Percentiles rank a stretch among this genome's conserved stretches.
These are phyloP conservation scores for Saccopteryx leptura DNA, from an alignment of 2,113 vertebrate genomes.

Conservation along the genomic window DNA sequence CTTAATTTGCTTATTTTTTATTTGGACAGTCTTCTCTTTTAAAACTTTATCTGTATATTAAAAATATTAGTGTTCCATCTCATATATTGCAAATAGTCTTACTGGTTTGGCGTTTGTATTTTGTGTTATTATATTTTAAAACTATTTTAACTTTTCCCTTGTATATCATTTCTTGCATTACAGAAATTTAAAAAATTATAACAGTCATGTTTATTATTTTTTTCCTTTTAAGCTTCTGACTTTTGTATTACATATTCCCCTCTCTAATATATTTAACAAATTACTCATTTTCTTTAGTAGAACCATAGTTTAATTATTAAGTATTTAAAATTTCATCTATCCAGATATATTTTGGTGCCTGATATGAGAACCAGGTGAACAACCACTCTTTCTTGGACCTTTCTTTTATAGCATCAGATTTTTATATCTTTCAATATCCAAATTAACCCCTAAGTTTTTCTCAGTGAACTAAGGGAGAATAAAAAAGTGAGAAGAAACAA, in stretches of 20 bases:
- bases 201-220: not conserved
- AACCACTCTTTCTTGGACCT: not conserved
- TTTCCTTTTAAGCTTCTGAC: not conserved
- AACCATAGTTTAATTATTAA: slow-evolving; percentile 12
- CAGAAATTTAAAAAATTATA: not conserved
- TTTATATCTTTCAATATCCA: not conserved
- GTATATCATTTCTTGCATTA: not conserved
- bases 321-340: not conserved
- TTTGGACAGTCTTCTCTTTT: not conserved
- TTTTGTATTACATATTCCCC: not conserved
- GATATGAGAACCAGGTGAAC: not conserved
- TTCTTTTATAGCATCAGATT: not conserved
- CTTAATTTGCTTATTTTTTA: not conserved
- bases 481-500: not conserved
- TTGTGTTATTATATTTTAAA: not conserved
- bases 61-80: not conserved
- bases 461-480: not conserved
- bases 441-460: slow-evolving; percentile 4
- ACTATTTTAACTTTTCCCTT: slow-evolving; percentile 20
- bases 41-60: not conserved
- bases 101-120: slow-evolving; percentile 7
- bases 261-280: slow-evolving; percentile 7
- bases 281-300: not conserved
- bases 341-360: not conserved
- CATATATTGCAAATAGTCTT: slow-evolving; percentile 27